These are phyloP conservation scores for Lithobates sylvaticus DNA, from an alignment of 2,797 vertebrate species.

Conservation along the genomic window DNA sequence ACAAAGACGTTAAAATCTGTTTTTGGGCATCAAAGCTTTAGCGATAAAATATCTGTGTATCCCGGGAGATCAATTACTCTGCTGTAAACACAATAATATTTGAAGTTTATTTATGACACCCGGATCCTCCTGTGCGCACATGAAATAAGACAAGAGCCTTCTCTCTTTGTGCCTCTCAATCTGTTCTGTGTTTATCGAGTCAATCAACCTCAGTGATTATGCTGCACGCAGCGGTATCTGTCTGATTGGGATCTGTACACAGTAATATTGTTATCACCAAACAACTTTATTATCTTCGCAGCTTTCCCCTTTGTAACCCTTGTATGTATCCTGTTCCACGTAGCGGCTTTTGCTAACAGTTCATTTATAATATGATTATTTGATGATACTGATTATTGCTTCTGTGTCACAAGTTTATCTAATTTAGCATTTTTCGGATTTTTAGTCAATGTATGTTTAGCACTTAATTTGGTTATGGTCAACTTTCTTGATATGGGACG, in stretches of 20 bases:
- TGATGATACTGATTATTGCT: constrained; percentile 23
- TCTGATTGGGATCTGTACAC: constrained; percentile 58
- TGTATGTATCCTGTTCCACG: constrained; percentile 23
- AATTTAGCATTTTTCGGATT: neutral
- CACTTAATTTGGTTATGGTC: neutral
- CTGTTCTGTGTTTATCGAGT: constrained; percentile 53
- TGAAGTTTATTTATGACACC: constrained; percentile 53
- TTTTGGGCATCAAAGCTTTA: constrained; percentile 35
- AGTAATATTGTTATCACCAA: constrained; percentile 51
- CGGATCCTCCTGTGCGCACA: constrained; percentile 42
- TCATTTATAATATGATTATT: constrained; percentile 24
- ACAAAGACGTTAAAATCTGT: constrained; percentile 40
- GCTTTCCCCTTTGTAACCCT: constrained; percentile 28
- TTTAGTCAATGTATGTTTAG: neutral
- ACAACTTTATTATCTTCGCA: constrained; percentile 53
- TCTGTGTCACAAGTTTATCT: neutral
- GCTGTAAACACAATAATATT: constrained; percentile 52
- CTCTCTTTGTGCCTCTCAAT: constrained; percentile 46
- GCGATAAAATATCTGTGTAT: constrained; percentile 43
- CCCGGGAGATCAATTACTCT: constrained; percentile 54
- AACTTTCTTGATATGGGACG: no score
- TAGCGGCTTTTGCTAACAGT: constrained; percentile 10
- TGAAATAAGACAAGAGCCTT: constrained; percentile 46
- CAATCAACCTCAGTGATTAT: constrained; percentile 55
- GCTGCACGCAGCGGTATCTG: constrained; percentile 19